Base-by-base conservation (phyloP, 2,888 invertebrate genomes). In the Diarsia mendica region DNA sequence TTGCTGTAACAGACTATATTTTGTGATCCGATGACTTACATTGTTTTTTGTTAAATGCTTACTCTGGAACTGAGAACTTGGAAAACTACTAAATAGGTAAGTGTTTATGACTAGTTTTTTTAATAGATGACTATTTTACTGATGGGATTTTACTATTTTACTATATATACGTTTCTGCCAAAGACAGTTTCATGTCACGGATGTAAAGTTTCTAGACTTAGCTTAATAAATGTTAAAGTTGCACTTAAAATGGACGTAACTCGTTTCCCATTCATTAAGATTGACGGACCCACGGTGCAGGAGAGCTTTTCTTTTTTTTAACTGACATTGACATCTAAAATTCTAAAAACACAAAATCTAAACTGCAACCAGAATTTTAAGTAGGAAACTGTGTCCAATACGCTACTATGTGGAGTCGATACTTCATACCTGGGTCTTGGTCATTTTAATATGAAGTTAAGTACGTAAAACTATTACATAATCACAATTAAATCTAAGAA, bases 31-130 rank as follows among this genome's bases (percentile, higher is more conserved):
- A 33, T 51, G 11, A 51, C 49, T 51, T 1, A 73, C 20, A 51
- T 46, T 33, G 28, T 23, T 48, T 74, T 58, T 51, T 60, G 23
- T 64, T 55, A 13, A n/a, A 44, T 74, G 64, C 63, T 51, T 73
- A 20, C 60, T 46, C 33, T 73, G 63, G 18, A 72, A 6, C 13
- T 13, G 18, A 15, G 61, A 51, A 61, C 13, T 51, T 63, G 49
- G n/a, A 18, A 48, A 61, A 51, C n/a, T 18, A 51, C 46, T 18
- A 10, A 63, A 61, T 13, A 11, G 74, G 74, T 74, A 48, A 48
- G 51, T 74, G 11, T 51, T 23, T 13, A 10, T 46, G n/a, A 8
- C 2, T 20, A 15, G 46, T 23, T 51, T 33, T 33, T 9, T 11
- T 11, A 20, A 2, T 0, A 58, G 28, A 11, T 18, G 2, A 28